These are phyloP conservation scores for Garrulus glandarius DNA, from an alignment of 2,797 vertebrate species.

Conservation along the genomic window DNA sequence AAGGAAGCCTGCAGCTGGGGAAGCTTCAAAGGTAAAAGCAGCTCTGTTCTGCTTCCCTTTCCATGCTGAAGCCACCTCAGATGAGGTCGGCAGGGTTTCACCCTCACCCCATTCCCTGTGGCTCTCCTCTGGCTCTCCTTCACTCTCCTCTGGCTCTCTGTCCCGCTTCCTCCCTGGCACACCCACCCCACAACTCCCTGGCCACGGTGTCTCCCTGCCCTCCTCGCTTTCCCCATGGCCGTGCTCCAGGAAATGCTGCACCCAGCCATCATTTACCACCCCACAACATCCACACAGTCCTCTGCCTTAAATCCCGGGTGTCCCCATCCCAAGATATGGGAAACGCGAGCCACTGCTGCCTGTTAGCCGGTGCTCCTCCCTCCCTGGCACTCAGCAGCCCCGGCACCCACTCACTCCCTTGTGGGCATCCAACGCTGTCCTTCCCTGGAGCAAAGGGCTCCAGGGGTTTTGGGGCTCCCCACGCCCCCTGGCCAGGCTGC, in stretches of 20 bases:
- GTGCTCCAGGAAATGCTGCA: neutral
- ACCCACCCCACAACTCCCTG: neutral
- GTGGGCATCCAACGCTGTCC: accelerated
- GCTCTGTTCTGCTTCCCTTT: neutral
- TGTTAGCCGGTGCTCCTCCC: neutral
- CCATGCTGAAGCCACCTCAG: accelerated
- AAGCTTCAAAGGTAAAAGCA: constrained; percentile 13
- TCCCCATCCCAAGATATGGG: accelerated
- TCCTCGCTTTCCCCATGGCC: accelerated
- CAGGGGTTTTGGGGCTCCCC: accelerated
- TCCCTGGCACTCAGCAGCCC: neutral
- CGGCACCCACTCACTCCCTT: neutral
- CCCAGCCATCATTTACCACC: neutral
- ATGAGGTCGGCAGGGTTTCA: neutral
- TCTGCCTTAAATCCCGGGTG: neutral
- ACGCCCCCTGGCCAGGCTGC: neutral
- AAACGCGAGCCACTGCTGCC: neutral
- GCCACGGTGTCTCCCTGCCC: neutral
- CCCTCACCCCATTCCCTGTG: neutral
- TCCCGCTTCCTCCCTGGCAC: neutral
- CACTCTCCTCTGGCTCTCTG: neutral
- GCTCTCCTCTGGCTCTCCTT: neutral
- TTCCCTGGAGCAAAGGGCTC: neutral
- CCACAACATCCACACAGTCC: accelerated
- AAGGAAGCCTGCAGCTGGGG: neutral